These are phyloP conservation scores for Drosophila kokeensis DNA, from an alignment of 2,888 invertebrate species.

Conservation along the genomic window DNA sequence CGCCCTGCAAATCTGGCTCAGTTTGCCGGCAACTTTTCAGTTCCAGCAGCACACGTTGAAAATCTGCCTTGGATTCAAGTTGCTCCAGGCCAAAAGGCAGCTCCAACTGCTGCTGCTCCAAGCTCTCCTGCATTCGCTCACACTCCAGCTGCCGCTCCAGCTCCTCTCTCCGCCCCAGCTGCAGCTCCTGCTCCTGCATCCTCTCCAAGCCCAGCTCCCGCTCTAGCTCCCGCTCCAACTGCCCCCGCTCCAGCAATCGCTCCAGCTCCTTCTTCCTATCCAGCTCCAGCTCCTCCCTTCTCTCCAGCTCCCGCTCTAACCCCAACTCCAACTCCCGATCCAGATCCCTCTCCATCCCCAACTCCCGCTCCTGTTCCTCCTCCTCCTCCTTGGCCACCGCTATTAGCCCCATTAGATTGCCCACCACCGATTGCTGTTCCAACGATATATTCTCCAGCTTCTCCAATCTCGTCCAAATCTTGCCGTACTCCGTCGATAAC, in stretches of 20 bases:
- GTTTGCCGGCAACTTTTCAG: neutral
- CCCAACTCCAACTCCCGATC: slow-evolving; percentile 11
- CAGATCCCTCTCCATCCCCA: neutral
- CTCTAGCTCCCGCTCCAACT: neutral
- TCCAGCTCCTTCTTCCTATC: neutral
- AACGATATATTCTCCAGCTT: slow-evolving; percentile 93
- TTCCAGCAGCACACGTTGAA: neutral
- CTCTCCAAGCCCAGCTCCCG: neutral
- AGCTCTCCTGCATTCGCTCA: neutral
- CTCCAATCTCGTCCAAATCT: slow-evolving; percentile 96
- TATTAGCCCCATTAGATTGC: slow-evolving; percentile 89
- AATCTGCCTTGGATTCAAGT: neutral
- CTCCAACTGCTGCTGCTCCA: neutral
- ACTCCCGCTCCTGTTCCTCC: slow-evolving; percentile 40
- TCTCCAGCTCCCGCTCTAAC: neutral
- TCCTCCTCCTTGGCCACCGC: slow-evolving; percentile 59
- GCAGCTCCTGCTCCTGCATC: neutral
- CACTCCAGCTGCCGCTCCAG: neutral
- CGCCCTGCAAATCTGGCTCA: neutral
- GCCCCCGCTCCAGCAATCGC: neutral
- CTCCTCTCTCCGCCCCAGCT: neutral
- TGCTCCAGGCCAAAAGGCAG: neutral
- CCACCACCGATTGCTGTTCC: slow-evolving; percentile 96
- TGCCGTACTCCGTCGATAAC: slow-evolving; percentile 95
- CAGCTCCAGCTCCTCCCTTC: neutral